Evolutionary conservation across 2,113 vertebrate genomes (phyloP).

Genomic region (Ptyas mucosa): DNA sequence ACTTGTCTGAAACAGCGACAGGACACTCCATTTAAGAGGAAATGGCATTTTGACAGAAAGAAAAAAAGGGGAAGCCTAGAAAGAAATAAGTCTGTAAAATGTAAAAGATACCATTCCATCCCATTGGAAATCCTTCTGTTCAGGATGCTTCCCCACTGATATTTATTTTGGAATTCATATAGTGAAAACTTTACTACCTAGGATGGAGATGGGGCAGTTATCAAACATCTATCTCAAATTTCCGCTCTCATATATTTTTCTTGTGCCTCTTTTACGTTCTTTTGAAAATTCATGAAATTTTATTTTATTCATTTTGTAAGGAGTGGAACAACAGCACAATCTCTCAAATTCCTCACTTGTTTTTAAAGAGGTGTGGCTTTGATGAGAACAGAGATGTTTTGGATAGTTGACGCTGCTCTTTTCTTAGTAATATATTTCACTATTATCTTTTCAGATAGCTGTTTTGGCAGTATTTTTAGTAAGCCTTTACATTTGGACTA

Average conservation of each 20-base stretch:
- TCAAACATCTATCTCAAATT: neutral
- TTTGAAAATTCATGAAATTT: neutral
- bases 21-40: neutral
- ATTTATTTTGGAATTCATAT: neutral
- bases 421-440: neutral
- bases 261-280: neutral
- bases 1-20: neutral
- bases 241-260: neutral
- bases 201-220: neutral
- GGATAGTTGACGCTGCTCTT: neutral
- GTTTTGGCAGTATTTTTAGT: neutral
- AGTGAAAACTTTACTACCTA: neutral
- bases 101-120: neutral
- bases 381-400: neutral
- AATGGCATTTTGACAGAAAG: neutral
- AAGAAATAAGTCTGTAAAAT: neutral
- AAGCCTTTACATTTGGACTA: neutral
- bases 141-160: neutral
- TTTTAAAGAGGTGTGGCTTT: neutral
- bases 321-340: neutral
- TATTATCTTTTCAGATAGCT: neutral
- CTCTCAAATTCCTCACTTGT: neutral
- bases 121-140: neutral
- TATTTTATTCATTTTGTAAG: neutral
- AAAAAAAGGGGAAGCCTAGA: neutral